Evolutionary conservation across 2,113 vertebrate species (phyloP), one percentile per base, ranked within the genome.

Genomic region (Oncorhynchus gorbuscha): DNA sequence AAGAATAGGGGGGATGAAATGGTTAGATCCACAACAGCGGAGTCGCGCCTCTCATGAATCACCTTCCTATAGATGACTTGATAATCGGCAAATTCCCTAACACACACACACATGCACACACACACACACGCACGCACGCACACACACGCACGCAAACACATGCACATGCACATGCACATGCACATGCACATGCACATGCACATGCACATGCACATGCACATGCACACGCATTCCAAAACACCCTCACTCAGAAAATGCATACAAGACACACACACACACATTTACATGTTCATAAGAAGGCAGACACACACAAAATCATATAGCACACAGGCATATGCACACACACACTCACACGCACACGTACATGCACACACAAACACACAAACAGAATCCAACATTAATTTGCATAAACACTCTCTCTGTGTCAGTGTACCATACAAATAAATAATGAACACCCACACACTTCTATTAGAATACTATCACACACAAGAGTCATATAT

Each of bases 41-140:
- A 86, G 72, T 80, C 45, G 55, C 24, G 70, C 79, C 69, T 85
- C 76, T 79, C 9, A 71, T 83, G 85, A 88, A 75, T 87, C 84
- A 82, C 83, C 78, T 81, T 83, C 81, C 81, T 83, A 85, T 81
- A 83, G 87, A 87, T 82, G 84, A 80, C 82, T 90, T 88, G 81
- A 87, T 89, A 83, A 88, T 88, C 66, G 32, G 72, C 81, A 76
- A 72, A 86, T 80, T 87, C 76, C 81, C 85, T 35, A 35, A 35
- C 72, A 64, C 58, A 65, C 24, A 81, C 69, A 86, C 82, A 83
- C 81, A 39, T 14, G 35, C 75, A 80, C 75, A 11, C 0, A 2
- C 39, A 45, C 8, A 45, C 39, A 4, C 3, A 6, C 61, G 24
- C 58, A 74, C 16, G 22, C 79, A 82, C 69, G 85, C 82, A 84